These are phyloP conservation scores for Penaeus vannamei DNA, from an alignment of 1,140 invertebrate species.

Conservation along the genomic window DNA sequence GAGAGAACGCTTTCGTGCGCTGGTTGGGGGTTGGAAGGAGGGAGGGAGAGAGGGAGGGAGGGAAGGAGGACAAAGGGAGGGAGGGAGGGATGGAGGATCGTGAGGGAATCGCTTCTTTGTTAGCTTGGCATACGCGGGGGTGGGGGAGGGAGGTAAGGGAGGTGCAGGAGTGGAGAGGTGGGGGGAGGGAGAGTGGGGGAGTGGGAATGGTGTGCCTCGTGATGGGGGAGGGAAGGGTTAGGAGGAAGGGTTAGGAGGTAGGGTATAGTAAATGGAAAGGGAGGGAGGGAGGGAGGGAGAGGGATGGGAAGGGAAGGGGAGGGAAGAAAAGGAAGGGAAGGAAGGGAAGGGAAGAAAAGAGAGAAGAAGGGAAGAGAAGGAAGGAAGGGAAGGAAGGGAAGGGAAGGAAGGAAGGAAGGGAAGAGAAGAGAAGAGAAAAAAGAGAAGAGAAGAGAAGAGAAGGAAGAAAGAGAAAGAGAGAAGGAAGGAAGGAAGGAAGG, in stretches of 20 bases:
- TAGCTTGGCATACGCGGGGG: too few relatives aligned
- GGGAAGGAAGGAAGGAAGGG: neutral
- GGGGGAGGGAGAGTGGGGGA: too few relatives aligned
- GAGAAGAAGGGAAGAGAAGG: neutral
- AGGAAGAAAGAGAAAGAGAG: neutral
- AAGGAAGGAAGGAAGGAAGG: neutral
- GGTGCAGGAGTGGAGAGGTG: too few relatives aligned
- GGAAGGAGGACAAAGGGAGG: too few relatives aligned
- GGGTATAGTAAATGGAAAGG: neutral
- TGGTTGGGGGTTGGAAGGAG: too few relatives aligned
- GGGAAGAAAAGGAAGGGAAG: neutral
- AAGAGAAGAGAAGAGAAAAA: neutral
- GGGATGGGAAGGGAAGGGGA: neutral
- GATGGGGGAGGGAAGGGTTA: neutral
- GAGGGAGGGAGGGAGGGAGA: neutral
- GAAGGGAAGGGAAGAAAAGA: neutral
- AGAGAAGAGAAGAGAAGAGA: too few relatives aligned
- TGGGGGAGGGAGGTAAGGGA: too few relatives aligned
- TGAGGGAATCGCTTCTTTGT: too few relatives aligned
- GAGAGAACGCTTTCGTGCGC: too few relatives aligned
- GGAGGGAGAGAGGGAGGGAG: too few relatives aligned
- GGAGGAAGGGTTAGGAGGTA: neutral
- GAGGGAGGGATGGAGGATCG: too few relatives aligned
- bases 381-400: neutral
- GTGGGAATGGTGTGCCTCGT: too few relatives aligned